Evolutionary conservation across 1,140 invertebrate species (phyloP), one percentile per base, ranked within the genome.

Genomic region (Heterodera carotae): DNA sequence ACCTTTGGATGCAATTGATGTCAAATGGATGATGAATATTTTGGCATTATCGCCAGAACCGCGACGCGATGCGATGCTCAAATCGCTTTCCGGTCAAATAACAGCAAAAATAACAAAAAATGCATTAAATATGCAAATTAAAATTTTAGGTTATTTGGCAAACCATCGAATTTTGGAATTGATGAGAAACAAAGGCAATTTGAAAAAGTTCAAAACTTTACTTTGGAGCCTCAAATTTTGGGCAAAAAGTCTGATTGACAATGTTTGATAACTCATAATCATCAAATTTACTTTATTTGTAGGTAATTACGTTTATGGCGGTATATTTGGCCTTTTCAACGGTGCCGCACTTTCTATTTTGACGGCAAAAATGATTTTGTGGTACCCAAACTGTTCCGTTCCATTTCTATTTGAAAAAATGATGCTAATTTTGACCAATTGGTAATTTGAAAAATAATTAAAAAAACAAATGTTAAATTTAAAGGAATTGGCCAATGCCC

Each of bases 391-490:
- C 25, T n/a, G 67, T 29, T 69, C 67, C n/a, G 27, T 69, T 7
- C 67, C 67, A 39, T 69, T 69, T 69, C 27, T 69, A 2, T 2
- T 69, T n/a, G 67, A 69, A 69, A 69, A 69, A 69, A 10, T 69
- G 22, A 39, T 69, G 34, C 31, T 69, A 5, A 31, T 69, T 69
- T 31, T 39, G 34, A 39, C 29, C 4, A 29, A 27, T 69, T 69
- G 67, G 67, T 69, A 39, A n/a, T 69, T 69, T 69, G 31, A 33
- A 33, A 69, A 69, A 69, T 29, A 8, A 53, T 53, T 43, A 6
- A 43, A 43, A 43, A 43, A 43, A 12, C 2, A 43, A 53, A 2
- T 53, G 4, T 53, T 53, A 53, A 22, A 18, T 22, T 22, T 3
- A 18, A 53, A 53, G 48, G 48, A 56, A 56, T 18, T 56, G 48